Evolutionary conservation across 2,888 invertebrate species (phyloP), one percentile per base, ranked within the genome.

Genomic region (Epistrophella euchroma): DNA sequence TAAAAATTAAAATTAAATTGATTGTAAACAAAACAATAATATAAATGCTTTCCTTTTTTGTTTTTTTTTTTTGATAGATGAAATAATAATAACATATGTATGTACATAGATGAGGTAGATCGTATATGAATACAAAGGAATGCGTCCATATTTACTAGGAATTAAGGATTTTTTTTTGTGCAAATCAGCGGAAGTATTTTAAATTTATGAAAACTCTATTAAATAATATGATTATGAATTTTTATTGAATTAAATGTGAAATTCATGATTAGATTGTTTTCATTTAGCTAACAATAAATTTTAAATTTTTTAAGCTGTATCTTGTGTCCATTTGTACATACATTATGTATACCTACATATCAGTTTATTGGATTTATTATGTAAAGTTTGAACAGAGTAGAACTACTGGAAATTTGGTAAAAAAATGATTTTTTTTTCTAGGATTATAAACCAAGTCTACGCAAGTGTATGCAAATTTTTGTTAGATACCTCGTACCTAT

Each of bases 221-320:
- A 79, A 50, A 60, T 32, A 50, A 60, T 5, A 32, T 68, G 64
- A 71, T 75, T 75, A 74, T 62, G 75, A 75, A 56, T 19, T 68
- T 80, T 73, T 80, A 85, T 85, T 80, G 76, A 77, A 85, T 81
- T 81, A 70, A 62, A 77, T 76, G 40, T 10, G 60, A 80, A 76
- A 76, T 72, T 60, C 52, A 37, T 76, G 76, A 76, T 85, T 80
- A 77, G 81, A 73, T 77, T 73, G 80, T 68, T 76, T 80, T 52
- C 45, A 50, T 62, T 40, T 28, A 64, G 37, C 25, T 37, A 43
- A 52, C n/a, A 68, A 68, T 37, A 52, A 5, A 68, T 17, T 60
- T 40, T 22, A 58, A 37, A 37, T 37, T 58, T 47, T 47, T 50
- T 28, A n/a, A 22, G 32, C 0, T 13, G 28, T 60, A 45, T 17